A percentile compares a stretch with the other conserved stretches of the same genome.
Conservation (phyloP, 2,113 vertebrate genomes). For the Lycocorax pyrrhopterus region DNA sequence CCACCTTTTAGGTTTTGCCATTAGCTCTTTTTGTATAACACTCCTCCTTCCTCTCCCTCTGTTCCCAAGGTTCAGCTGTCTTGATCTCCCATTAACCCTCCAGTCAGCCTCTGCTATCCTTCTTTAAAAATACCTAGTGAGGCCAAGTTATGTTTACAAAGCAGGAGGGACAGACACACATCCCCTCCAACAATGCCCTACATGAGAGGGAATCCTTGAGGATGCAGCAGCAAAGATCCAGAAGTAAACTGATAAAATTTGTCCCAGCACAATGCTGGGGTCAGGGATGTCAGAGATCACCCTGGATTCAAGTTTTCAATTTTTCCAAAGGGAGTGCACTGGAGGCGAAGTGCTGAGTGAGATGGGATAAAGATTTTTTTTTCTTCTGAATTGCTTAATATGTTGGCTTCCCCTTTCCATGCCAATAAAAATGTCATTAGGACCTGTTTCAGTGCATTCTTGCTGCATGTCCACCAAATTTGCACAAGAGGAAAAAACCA, state of each 20-base stretch:
- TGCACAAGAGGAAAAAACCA: not conserved
- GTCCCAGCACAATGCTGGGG: not conserved
- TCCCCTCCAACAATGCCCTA: not conserved
- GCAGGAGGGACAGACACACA: not conserved
- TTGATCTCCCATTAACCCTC: not conserved
- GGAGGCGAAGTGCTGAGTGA: not conserved
- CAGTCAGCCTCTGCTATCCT: not conserved
- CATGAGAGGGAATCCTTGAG: rapidly evolving
- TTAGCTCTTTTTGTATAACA: not conserved
- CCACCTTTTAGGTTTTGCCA: not conserved
- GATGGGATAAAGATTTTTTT: not conserved
- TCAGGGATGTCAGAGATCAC: not conserved
- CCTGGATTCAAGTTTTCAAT: not conserved
- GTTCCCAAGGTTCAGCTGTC: not conserved
- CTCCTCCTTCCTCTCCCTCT: not conserved
- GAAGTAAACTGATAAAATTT: not conserved
- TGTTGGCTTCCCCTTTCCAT: not conserved
- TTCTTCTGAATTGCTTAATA: not conserved
- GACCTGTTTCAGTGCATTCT: not conserved
- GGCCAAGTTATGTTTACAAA: not conserved
- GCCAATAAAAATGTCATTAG: not conserved
- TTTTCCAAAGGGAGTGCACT: not conserved
- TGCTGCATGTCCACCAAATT: not conserved
- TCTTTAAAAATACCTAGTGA: not conserved
- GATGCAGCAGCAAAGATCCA: not conserved